Evolutionary conservation across 1,140 invertebrate species (phyloP), one percentile per base, ranked within the genome.

Genomic region (Pantala flavescens): DNA sequence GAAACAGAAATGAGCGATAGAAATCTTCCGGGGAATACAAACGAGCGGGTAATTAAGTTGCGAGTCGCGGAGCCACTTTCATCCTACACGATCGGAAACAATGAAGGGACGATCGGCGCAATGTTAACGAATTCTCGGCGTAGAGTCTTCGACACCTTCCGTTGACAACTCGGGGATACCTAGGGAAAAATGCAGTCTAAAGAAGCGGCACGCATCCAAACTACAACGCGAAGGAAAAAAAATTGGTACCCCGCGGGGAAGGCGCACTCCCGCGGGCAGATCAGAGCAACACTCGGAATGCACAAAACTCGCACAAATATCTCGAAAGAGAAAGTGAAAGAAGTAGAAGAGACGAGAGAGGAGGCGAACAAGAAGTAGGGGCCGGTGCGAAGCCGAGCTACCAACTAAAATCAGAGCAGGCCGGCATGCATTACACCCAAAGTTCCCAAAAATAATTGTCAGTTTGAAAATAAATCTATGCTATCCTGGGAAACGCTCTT

Each of bases 391-490:
- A 42, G 72, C 36, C 72, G 72, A 72, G 71, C 75, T 73, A 73
- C 75, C 49, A 70, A 73, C 75, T 43, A 73, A 72, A 55, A 75
- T 63, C 43, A 75, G 71, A 71, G 71, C 70, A 55, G 24, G 24
- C 75, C 42, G 55, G 75, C 73, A 74, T 74, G 71, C 73, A 74
- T 74, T 74, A 75, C 76, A 75, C 76, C 70, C 73, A 76, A 76
- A 75, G 76, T 75, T 75, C 74, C 76, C 76, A 76, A 76, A 76
- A 76, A 76, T 76, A 76, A 76, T 76, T 76, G 76, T 76, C 76
- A 75, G 76, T 76, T 76, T 76, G 74, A 76, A 76, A 76, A 76
- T 76, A 76, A 76, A 75, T 76, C 76, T 72, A 76, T 76, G 76
- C 76, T 76, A 76, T 76, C 74, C 76, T 76, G 76, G 76, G 76